Evolutionary conservation across 2,888 invertebrate genomes (phyloP), one percentile per base, ranked within the genome.

Genomic region (Nephrotoma guestfalica): DNA sequence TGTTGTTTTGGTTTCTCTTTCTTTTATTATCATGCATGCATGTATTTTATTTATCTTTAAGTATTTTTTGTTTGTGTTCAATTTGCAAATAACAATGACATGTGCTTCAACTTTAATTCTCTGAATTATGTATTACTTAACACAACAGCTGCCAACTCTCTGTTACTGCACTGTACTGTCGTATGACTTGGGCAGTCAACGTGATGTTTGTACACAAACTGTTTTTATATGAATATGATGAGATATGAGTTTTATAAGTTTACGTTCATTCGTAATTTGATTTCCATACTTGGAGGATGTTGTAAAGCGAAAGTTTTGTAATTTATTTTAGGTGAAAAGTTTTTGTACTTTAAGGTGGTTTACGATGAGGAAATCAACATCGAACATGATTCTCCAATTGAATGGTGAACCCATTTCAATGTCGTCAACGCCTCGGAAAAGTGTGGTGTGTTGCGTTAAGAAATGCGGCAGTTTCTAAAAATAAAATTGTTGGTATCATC

Each of bases 301-400:
- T 7, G 18, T 57, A 57, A 30, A 30, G 57, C 57, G 47, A 13
- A 30, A 30, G 30, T 30, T 30, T 30, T 30, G 30, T 30, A 30
- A 13, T 9, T 47, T 47, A 47, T 47, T 47, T 47, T 30, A 30
- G 30, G 30, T 3, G 30, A 30, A 30, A 30, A 30, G 30, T 30
- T 30, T 47, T 47, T 57, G 51, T 71, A 9, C 7, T 15, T 13
- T 30, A 30, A 30, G 30, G 30, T 30, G 30, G 30, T 30, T 30
- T 30, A 84, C n/a, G 41, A 84, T 84, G 84, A 84, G 15, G n/a
- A 84, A 84, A 84, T 84, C 84, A 84, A 84, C 84, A n/a, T 84
- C 84, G 41, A 84, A 84, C 41, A 84, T 42, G 84, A 42, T 84
- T 42, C 41, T 84, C 15, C 84, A 84, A 84, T 15, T 84, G 15